Evolutionary conservation across 2,888 invertebrate genomes (phyloP), one percentile per base, ranked within the genome.

Genomic region (Saturnia pavonia): DNA sequence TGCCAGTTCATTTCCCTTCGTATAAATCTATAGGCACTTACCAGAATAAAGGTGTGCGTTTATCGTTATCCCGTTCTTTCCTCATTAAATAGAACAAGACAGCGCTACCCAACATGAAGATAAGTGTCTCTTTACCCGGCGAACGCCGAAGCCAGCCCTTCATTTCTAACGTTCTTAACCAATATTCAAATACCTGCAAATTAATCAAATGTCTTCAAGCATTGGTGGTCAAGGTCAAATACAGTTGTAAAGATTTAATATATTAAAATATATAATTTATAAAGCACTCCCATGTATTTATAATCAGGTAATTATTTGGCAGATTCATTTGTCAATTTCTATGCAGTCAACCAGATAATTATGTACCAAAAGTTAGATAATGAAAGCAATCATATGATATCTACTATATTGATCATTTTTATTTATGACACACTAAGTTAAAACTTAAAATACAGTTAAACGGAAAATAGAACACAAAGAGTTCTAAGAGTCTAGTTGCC

Each of bases 91-190:
- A 94, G 85, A 94, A 94, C 78, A 94, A 89, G 78, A 88, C 83
- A n/a, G 94, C 91, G 72, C 93, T 94, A 71, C 94, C 91, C 60
- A 91, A 74, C 94, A 94, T 94, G 76, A 94, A 94, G 34, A 93
- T 85, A 0, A 94, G 75, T 0, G 94, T 94, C 72, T 94, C 94
- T 67, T 87, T 87, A 25, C 89, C 86, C 1, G 91, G 85, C 2
- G 94, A 85, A 60, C 91, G 86, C 68, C 91, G 88, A 1, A 94
- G 80, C 88, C 90, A 91, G 9, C 94, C 94, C 76, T 94, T 94
- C 89, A 91, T 89, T 87, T 94, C 92, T 79, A 94, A 80, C 27
- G 93, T 94, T 11, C 91, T 82, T 71, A 90, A 72, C 94, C 94
- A 94, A 76, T 94, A 94, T 80, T 94, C 94, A 76, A 94, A 92